A percentile compares a stretch with the other conserved stretches of the same genome.
phyloP scores from a whole-genome alignment of 2,888 invertebrate genomes.

The Eupsilia transversa region DNA sequence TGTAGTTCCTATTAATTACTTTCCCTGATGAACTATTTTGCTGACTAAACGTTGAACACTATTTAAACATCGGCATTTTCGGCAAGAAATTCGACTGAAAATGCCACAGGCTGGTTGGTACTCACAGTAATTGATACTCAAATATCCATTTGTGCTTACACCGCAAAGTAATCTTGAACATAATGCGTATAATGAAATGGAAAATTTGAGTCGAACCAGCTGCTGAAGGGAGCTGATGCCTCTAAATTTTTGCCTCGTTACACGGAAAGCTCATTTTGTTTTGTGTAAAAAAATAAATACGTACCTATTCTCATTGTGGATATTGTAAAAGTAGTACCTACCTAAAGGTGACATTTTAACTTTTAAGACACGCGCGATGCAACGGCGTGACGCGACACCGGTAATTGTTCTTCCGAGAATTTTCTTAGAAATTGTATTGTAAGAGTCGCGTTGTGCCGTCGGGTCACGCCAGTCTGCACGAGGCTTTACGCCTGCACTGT shows the following conservation, averaged over 20 bases:
- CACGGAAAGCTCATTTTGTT: slow-evolving; percentile 41
- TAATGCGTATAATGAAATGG: slow-evolving; percentile 53
- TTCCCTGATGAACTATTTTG: background rate
- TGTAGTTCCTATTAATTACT: background rate
- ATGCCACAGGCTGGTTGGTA: slow-evolving; percentile 6
- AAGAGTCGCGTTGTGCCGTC: no score
- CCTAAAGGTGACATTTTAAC: background rate
- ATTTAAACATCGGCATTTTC: slow-evolving; percentile 1
- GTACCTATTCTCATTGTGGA: background rate
- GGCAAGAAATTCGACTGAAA: slow-evolving; percentile 10
- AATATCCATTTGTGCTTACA: slow-evolving; percentile 57
- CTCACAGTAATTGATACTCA: slow-evolving; percentile 52
- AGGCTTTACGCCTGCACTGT: no score
- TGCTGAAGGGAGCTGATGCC: slow-evolving; percentile 24
- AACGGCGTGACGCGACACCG: no score
- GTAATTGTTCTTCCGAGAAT: no score
- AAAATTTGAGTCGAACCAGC: slow-evolving; percentile 47
- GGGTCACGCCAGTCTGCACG: no score
- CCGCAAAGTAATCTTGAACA: slow-evolving; percentile 45
- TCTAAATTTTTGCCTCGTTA: slow-evolving; percentile 40
- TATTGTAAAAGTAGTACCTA: background rate
- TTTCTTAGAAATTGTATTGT: no score
- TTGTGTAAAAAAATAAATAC: slow-evolving; percentile 24
- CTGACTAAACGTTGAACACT: background rate
- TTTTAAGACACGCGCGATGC: no score